phyloP scores from a whole-genome alignment of 2,888 invertebrate genomes.

The Folsomia manolachei region DNA sequence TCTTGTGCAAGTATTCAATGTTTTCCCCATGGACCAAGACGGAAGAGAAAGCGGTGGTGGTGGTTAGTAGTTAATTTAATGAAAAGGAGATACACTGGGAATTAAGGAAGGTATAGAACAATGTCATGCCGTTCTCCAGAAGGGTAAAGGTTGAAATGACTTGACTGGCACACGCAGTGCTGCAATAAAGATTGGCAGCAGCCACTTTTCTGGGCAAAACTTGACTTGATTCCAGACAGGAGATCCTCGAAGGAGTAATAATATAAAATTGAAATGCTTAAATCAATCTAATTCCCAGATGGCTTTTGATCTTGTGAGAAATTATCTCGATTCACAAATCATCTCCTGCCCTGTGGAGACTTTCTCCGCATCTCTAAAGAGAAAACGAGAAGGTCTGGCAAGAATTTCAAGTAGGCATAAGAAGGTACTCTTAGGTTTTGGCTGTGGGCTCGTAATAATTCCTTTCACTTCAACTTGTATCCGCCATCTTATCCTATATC shows the following conservation, averaged over 20 bases:
- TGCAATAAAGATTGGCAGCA: neutral
- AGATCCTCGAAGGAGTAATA: slow-evolving; percentile 18
- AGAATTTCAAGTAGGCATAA: slow-evolving; percentile 3
- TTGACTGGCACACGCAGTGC: neutral
- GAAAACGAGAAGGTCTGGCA: neutral
- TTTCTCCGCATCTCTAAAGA: neutral
- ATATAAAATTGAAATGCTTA: slow-evolving; percentile 22
- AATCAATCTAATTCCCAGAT: slow-evolving; percentile 21
- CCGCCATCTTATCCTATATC: no score
- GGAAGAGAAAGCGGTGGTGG: neutral
- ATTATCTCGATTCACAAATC: slow-evolving; percentile 20
- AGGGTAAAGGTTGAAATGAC: neutral
- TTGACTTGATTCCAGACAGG: no score
- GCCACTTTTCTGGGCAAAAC: neutral
- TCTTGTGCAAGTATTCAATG: no score
- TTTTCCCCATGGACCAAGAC: neutral
- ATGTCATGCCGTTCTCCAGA: neutral
- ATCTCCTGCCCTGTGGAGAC: neutral
- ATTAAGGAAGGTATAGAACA: neutral
- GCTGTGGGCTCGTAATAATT: neutral
- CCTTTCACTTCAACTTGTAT: no score
- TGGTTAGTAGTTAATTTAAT: slow-evolving; percentile 7
- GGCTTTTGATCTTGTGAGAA: slow-evolving; percentile 20
- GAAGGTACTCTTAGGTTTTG: neutral
- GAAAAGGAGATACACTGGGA: neutral